Percentiles rank a stretch among this genome's conserved stretches.
Evolutionary conservation across 2,797 vertebrate species (phyloP).

Genomic region (Lacerta viridis): DNA sequence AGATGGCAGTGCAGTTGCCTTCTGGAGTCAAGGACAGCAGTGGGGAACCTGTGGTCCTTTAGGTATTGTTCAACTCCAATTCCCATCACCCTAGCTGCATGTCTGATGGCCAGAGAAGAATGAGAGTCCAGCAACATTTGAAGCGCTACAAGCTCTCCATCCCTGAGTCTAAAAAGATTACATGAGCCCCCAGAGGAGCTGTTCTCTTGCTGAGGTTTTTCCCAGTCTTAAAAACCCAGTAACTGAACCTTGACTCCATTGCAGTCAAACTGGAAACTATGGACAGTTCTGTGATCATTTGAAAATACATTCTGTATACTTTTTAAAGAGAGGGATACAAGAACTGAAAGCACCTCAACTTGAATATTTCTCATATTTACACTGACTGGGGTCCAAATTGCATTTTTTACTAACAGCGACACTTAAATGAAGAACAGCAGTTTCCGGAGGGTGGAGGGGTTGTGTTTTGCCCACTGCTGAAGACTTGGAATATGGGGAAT

Average conservation of each 20-base stretch:
- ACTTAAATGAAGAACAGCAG: background rate
- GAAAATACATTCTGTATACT: background rate
- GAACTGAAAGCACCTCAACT: background rate
- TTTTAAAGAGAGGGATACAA: background rate
- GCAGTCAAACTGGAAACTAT: background rate
- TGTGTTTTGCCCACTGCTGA: background rate
- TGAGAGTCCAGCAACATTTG: too few species aligned
- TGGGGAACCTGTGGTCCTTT: too few species aligned
- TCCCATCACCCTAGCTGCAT: too few species aligned
- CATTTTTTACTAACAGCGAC: background rate
- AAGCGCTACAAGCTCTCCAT: too few species aligned
- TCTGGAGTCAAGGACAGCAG: too few species aligned
- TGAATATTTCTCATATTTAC: background rate
- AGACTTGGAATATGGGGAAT: background rate
- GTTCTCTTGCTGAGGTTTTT: background rate
- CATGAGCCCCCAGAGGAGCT: too few species aligned
- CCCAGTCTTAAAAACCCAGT: background rate
- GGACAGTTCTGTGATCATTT: background rate
- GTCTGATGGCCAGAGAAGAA: too few species aligned
- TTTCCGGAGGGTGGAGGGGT: background rate
- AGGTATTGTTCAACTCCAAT: too few species aligned
- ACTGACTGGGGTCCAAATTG: background rate
- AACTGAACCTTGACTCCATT: background rate
- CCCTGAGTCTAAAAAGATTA: background rate
- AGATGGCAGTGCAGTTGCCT: background rate